Conservation (phyloP, 2,113 vertebrate genomes). For the Platysternon megacephalum region DNA sequence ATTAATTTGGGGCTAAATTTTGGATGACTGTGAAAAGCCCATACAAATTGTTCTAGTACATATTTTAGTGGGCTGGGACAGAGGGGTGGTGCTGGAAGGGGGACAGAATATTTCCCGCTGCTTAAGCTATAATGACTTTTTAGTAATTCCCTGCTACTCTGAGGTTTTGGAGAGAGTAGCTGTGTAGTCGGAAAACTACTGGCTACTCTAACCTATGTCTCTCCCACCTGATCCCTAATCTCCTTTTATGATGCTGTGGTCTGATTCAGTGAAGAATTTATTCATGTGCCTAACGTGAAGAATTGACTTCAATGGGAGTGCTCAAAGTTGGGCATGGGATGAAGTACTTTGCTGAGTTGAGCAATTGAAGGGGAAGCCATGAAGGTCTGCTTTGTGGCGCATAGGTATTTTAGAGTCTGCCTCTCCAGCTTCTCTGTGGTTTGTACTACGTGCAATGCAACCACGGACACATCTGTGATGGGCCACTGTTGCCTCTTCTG, state of each 20-base stretch:
- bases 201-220: not conserved
- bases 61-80: not conserved
- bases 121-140: not conserved
- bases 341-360: not conserved
- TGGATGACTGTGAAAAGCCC: not conserved
- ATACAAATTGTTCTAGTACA: not conserved
- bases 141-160: not conserved
- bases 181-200: accelerated
- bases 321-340: not conserved
- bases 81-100: too few species aligned
- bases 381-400: not conserved
- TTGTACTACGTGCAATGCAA: not conserved
- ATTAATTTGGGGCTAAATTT: not conserved
- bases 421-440: not conserved
- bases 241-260: accelerated
- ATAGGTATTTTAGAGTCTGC: not conserved
- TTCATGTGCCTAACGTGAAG: accelerated
- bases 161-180: not conserved
- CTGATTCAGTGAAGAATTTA: not conserved
- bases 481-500: not conserved
- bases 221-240: not conserved
- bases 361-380: not conserved
- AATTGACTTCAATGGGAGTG: not conserved
- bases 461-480: not conserved
- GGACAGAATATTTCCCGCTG: not conserved